phyloP scores from a whole-genome alignment of 2,888 invertebrate genomes.

The Limnephilus rhombicus region DNA sequence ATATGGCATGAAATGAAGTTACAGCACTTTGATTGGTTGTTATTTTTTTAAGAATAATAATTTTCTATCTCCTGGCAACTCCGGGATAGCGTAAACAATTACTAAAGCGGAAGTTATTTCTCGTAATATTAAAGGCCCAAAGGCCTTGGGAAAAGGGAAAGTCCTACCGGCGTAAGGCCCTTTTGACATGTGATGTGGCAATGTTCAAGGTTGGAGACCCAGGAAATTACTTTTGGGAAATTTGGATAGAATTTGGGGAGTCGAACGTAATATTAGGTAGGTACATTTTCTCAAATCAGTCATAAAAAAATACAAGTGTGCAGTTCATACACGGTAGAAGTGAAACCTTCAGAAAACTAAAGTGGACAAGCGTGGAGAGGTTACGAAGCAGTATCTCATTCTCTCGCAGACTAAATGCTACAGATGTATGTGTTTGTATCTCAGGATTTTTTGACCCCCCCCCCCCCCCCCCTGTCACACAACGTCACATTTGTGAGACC shows the following conservation, averaged over 20 bases:
- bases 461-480: too few species aligned
- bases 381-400: too few species aligned
- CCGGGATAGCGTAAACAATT: neutral
- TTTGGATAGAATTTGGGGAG: neutral
- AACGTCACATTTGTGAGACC: too few species aligned
- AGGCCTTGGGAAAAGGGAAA: constrained; percentile 2
- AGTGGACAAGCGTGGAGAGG: too few species aligned
- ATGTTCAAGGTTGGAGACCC: neutral
- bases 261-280: neutral
- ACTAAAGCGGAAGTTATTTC: neutral
- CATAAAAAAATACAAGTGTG: neutral
- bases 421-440: too few species aligned
- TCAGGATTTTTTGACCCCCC: too few species aligned
- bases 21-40: too few species aligned
- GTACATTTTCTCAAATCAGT: neutral
- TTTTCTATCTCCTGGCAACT: neutral
- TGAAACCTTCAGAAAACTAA: too few species aligned
- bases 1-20: too few species aligned
- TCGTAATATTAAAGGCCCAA: neutral
- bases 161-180: neutral
- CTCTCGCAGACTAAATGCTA: too few species aligned
- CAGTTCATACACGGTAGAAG: too few species aligned
- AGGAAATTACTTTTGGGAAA: neutral
- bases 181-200: neutral
- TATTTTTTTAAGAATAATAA: too few species aligned